A percentile compares a stretch with the other conserved stretches of the same genome.
phyloP scores from a whole-genome alignment of 2,797 vertebrate species.

The Muraenolepis orangiensis region DNA sequence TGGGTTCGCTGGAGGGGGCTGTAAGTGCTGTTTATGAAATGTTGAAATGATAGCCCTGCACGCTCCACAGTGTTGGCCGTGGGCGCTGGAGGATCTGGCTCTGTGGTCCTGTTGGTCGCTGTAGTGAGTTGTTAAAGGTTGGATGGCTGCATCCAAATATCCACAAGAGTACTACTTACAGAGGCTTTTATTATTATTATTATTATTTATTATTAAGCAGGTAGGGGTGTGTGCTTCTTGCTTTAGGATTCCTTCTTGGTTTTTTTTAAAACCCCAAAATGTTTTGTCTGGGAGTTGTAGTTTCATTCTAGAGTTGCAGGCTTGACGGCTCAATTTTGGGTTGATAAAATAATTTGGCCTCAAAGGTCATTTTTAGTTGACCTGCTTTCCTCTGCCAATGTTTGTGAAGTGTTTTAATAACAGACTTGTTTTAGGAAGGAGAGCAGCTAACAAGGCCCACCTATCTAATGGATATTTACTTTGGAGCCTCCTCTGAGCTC shows the following conservation, averaged over 20 bases:
- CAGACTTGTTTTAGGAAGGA: conserved; percentile 41
- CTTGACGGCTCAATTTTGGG: too few species aligned
- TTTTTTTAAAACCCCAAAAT: too few species aligned
- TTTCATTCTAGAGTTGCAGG: too few species aligned
- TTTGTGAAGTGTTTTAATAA: conserved; percentile 26
- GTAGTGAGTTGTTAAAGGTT: neutral
- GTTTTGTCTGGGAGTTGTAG: too few species aligned
- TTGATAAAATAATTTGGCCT: neutral
- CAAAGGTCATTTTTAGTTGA: conserved; percentile 25
- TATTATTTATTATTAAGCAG: neutral
- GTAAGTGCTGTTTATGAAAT: neutral
- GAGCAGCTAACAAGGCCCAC: conserved; percentile 30
- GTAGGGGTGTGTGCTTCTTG: too few species aligned
- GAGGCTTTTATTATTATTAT: neutral
- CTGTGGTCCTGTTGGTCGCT: neutral
- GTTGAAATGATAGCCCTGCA: neutral
- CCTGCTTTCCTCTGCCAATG: conserved; percentile 24
- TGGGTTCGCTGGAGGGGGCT: neutral
- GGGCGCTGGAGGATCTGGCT: neutral
- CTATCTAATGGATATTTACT: neutral
- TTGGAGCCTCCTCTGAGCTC: neutral
- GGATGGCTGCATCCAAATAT: neutral
- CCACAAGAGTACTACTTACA: neutral
- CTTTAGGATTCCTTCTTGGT: too few species aligned
- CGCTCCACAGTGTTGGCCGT: conserved; percentile 20